Percentiles rank a stretch among this genome's conserved stretches.
Conservation (phyloP, 2,888 invertebrate genomes). For the Gryllus longicercus region DNA sequence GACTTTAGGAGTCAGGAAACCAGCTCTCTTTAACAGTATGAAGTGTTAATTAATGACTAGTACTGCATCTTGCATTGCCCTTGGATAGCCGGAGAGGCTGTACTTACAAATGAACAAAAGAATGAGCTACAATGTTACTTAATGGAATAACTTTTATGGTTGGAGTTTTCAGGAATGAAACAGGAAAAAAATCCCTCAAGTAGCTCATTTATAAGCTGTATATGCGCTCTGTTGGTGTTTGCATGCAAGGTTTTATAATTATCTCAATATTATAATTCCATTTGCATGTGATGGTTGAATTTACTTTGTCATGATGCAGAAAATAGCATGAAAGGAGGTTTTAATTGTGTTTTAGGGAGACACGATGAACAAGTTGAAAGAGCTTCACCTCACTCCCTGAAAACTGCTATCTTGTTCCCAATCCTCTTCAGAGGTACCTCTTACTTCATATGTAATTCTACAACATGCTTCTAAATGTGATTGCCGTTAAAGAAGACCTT, state of each 20-base stretch:
- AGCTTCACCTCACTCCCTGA: conserved; percentile 17
- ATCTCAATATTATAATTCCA: not conserved
- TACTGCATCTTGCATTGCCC: conserved; percentile 9
- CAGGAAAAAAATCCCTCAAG: not conserved
- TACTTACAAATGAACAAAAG: not conserved
- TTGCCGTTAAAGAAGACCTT: conserved; percentile 32
- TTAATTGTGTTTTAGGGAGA: not conserved
- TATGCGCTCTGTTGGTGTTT: not conserved
- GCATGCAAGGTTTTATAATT: conserved; percentile 4
- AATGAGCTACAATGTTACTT: not conserved
- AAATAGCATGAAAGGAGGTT: conserved; percentile 5
- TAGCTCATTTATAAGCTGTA: not conserved
- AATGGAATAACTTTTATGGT: not conserved
- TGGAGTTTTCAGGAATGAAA: not conserved
- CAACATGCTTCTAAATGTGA: conserved; percentile 33
- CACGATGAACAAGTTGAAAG: not conserved
- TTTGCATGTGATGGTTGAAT: not conserved
- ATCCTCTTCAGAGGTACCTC: conserved; percentile 18
- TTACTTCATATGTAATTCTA: conserved; percentile 30
- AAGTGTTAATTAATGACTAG: conserved; percentile 8
- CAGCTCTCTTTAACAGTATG: conserved; percentile 11
- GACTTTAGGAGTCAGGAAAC: conserved; percentile 20
- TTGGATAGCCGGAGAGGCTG: not conserved
- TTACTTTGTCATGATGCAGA: not conserved
- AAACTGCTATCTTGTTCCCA: conserved; percentile 17